Conservation (phyloP, 2,797 vertebrate species). For the Gobio occitaniae region DNA sequence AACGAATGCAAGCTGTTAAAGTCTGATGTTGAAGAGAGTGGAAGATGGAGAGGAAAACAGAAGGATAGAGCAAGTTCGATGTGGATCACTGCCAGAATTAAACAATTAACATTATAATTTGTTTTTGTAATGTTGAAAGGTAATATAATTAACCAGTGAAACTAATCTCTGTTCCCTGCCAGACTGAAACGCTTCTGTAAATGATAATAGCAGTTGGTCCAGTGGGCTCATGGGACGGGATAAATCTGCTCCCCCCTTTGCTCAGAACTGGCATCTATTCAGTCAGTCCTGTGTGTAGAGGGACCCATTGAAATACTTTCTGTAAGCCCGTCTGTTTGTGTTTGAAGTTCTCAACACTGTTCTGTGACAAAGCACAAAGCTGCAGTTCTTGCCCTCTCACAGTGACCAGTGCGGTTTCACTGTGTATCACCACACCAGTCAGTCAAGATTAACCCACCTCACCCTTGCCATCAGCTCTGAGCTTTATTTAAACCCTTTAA, state of each 20-base stretch:
- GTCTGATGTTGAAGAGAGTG: conserved; percentile 22
- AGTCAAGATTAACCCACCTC: conserved; percentile 51
- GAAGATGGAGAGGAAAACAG: neutral
- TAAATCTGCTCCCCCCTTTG: conserved; percentile 23
- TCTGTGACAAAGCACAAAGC: conserved; percentile 36
- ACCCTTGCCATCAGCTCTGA: conserved; percentile 29
- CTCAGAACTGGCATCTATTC: conserved; percentile 36
- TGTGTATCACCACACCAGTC: conserved; percentile 42
- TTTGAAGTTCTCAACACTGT: conserved; percentile 36
- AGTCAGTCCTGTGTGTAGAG: conserved; percentile 13
- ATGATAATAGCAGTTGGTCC: conserved; percentile 42
- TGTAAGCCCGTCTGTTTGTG: conserved; percentile 23
- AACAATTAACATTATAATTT: conserved; percentile 45
- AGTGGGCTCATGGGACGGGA: conserved; percentile 28
- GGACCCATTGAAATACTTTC: conserved; percentile 35
- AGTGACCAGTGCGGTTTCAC: conserved; percentile 31
- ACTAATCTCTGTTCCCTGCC: conserved; percentile 26
- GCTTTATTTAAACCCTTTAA: conserved; percentile 46
- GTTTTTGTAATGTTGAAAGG: conserved; percentile 38
- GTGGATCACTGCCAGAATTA: conserved; percentile 39
- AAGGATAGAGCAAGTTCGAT: conserved; percentile 6
- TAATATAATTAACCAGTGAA: conserved; percentile 31
- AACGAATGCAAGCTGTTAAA: conserved; percentile 19
- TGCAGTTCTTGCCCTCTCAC: conserved; percentile 21
- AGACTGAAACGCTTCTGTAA: conserved; percentile 23